phyloP scores from a whole-genome alignment of 2,113 vertebrate genomes.

The Argyrosomus japonicus region DNA sequence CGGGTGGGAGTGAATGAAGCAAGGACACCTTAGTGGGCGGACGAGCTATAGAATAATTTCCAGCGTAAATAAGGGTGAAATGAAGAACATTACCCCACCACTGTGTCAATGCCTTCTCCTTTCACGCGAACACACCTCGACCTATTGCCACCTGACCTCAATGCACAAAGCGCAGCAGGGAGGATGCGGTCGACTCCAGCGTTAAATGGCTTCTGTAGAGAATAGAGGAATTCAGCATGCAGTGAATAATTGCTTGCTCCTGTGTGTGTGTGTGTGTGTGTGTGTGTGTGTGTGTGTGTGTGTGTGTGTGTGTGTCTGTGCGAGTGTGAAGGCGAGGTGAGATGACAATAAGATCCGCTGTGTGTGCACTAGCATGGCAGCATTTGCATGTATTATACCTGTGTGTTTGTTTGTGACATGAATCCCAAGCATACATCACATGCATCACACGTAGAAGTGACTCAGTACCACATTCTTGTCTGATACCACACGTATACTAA shows the following conservation, averaged over 20 bases:
- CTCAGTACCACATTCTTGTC: background rate
- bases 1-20: constrained; percentile 45
- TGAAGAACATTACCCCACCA: constrained; percentile 66
- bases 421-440: too few species aligned
- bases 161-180: constrained; percentile 41
- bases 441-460: background rate
- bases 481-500: background rate
- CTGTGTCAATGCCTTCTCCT: constrained; percentile 39
- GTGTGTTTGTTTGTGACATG: background rate
- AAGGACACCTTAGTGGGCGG: constrained; percentile 51
- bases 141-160: constrained; percentile 54
- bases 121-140: constrained; percentile 35
- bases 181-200: constrained; percentile 22
- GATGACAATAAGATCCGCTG: constrained; percentile 9
- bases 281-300: too few species aligned
- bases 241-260: constrained; percentile 52
- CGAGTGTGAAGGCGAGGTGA: constrained; percentile 55
- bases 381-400: constrained; percentile 25
- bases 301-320: too few species aligned
- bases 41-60: constrained; percentile 53
- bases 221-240: constrained; percentile 44
- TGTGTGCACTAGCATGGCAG: constrained; percentile 1
- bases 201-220: constrained; percentile 42
- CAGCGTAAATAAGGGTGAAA: constrained; percentile 72
- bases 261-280: background rate